phyloP scores from a whole-genome alignment of 2,888 invertebrate genomes.

The Stegophylla sp. region DNA sequence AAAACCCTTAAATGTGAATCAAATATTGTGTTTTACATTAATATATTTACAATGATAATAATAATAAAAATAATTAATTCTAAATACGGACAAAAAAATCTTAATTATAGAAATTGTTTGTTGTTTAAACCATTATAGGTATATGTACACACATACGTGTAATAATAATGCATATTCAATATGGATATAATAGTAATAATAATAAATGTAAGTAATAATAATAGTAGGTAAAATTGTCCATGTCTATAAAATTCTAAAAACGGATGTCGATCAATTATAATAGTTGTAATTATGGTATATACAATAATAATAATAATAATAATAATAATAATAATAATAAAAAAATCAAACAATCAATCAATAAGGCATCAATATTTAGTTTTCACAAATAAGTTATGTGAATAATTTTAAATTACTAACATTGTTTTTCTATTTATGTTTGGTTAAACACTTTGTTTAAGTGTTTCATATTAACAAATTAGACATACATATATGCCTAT shows the following conservation, averaged over 20 bases:
- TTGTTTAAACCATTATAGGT: slow-evolving; percentile 11
- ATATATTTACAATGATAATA: slow-evolving; percentile 23
- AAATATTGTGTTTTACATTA: slow-evolving; percentile 23
- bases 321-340: slow-evolving; percentile 23
- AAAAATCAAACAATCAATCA: slow-evolving; percentile 23
- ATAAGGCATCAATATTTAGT: background rate
- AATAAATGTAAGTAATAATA: slow-evolving; percentile 35
- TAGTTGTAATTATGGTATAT: background rate
- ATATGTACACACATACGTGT: slow-evolving; percentile 25
- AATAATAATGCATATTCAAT: slow-evolving; percentile 22
- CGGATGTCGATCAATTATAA: slow-evolving; percentile 10
- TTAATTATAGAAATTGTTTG: slow-evolving; percentile 24
- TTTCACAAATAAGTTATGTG: background rate
- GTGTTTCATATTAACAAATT: background rate
- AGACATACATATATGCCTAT: background rate
- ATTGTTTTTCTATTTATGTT: slow-evolving; percentile 21
- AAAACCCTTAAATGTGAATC: slow-evolving; percentile 48
- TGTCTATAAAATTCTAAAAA: slow-evolving; percentile 36
- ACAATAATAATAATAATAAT: background rate
- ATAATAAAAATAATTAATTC: slow-evolving; percentile 38
- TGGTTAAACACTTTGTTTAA: background rate
- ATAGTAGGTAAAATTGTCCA: slow-evolving; percentile 43
- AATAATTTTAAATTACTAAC: background rate
- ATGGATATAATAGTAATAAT: slow-evolving; percentile 40
- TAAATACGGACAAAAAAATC: slow-evolving; percentile 28